Evolutionary conservation across 2,797 vertebrate genomes (phyloP), one percentile per base, ranked within the genome.

Genomic region (Hippopotamyrus pictus): DNA sequence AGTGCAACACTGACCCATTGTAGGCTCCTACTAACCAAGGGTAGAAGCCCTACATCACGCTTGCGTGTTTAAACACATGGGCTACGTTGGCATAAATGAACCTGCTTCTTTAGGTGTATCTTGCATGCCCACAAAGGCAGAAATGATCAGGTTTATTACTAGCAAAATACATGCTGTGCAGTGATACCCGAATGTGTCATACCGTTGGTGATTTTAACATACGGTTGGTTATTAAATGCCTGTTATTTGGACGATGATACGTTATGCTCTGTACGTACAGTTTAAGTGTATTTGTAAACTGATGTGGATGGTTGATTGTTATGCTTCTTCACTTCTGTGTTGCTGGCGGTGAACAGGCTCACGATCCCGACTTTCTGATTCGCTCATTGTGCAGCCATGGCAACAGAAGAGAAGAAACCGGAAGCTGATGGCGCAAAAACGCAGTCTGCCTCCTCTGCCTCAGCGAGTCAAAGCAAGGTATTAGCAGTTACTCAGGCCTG

Each of bases 361-460:
- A 89, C 90, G 62, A 57, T 65, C 87, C 88, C 88, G 69, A 89
- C 89, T 46, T 90, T 46, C 83, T 88, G 19, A 73, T 86, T 92
- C 90, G 91, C 91, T 91, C 62, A 83, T 65, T 94, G 91, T 91
- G 95, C 91, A 93, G 92, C 95, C 94, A 98, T 99, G 98, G 98
- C 98, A 94, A 99, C 98, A n/a, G 98, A 99, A 95, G 98, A 99
- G 93, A 99, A 99, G 96, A 99, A 99, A 94, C 97, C 97, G 82
- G 98, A 99, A 95, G 97, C 98, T 0, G 98, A 99, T 93, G 95
- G 95, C 2, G 97, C 97, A 37, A 97, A 99, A 94, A 96, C 98
- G 87, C 98, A 97, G 90, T 97, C 98, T 14, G 95, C 97, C 9
- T 97, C 97, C n/a, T 97, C 98, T 7, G 97, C 98, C 0, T 98